Evolutionary conservation across 2,888 invertebrate genomes (phyloP).

Genomic region (Melanotus villosus): DNA sequence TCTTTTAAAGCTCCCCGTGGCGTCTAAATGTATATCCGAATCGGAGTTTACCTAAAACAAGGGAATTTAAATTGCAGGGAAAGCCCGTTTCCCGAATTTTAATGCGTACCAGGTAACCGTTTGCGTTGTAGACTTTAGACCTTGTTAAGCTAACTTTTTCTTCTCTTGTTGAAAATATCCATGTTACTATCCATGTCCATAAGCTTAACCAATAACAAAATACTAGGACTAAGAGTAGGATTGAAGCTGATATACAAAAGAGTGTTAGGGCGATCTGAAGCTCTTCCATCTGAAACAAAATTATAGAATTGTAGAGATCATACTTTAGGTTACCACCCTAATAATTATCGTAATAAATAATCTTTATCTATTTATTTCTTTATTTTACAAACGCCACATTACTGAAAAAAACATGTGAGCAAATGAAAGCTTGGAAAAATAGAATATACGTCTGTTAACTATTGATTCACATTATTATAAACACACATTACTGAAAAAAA

Average conservation of each 20-base stretch:
- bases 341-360: too few species aligned
- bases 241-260: slow-evolving; percentile 64
- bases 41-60: slow-evolving; percentile 74
- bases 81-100: neutral
- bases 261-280: slow-evolving; percentile 62
- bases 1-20: slow-evolving; percentile 76
- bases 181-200: slow-evolving; percentile 69
- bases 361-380: too few species aligned
- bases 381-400: too few species aligned
- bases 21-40: slow-evolving; percentile 75
- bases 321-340: too few species aligned
- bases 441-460: too few species aligned
- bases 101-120: slow-evolving; percentile 75
- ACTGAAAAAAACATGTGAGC: too few species aligned
- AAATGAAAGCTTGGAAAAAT: too few species aligned
- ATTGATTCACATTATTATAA: too few species aligned
- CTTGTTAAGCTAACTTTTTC: slow-evolving; percentile 72
- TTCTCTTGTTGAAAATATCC: slow-evolving; percentile 71
- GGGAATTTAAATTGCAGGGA: slow-evolving; percentile 11
- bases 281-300: slow-evolving; percentile 64
- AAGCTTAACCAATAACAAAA: slow-evolving; percentile 68
- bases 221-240: slow-evolving; percentile 65
- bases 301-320: neutral
- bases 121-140: slow-evolving; percentile 74
- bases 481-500: too few species aligned